Percentiles rank a stretch among this genome's conserved stretches.
phyloP scores from a whole-genome alignment of 2,797 vertebrate species.

The Propithecus deckenii region DNA sequence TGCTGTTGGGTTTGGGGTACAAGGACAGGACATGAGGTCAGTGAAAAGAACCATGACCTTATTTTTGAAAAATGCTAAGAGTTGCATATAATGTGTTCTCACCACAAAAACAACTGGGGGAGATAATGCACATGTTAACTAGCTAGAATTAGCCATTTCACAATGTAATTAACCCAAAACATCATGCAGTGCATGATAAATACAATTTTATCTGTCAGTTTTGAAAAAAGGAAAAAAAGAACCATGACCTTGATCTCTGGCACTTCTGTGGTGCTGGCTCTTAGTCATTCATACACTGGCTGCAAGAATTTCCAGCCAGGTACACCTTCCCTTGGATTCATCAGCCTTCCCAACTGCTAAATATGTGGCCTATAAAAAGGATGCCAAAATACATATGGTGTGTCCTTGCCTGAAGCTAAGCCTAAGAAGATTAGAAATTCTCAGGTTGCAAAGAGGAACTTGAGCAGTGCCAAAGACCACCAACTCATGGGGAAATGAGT shows the following conservation, averaged over 20 bases:
- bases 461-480: not conserved
- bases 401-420: slow-evolving; percentile 14
- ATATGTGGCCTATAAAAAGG: not conserved
- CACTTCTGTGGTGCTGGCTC: not conserved
- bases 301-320: not conserved
- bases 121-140: not conserved
- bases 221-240: not conserved
- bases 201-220: not conserved
- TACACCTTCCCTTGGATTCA: not conserved
- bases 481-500: not conserved
- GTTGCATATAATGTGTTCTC: not conserved
- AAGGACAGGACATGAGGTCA: not conserved
- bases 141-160: not conserved
- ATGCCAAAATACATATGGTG: not conserved
- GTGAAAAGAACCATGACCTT: not conserved
- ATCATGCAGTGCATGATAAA: not conserved
- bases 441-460: slow-evolving; percentile 4
- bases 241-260: not conserved
- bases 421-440: not conserved
- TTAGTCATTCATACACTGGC: not conserved
- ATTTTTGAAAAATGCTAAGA: not conserved
- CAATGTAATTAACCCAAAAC: not conserved
- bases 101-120: not conserved
- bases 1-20: not conserved
- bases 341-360: not conserved